These are phyloP conservation scores for Rhyacichthys aspro DNA, from an alignment of 2,797 vertebrate species.

Conservation along the genomic window DNA sequence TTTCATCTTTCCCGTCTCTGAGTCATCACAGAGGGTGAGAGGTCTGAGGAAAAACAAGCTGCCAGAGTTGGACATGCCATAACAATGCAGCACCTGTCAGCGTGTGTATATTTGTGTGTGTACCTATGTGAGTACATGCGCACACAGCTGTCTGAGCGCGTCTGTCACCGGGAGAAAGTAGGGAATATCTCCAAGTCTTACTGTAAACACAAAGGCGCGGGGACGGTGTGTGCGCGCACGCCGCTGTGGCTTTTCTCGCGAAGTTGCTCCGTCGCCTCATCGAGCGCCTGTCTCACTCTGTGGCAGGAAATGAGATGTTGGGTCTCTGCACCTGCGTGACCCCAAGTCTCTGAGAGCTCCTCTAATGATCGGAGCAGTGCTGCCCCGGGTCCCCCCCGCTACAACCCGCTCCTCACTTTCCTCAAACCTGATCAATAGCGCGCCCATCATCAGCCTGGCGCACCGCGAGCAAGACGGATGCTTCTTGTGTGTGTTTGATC, in stretches of 20 bases:
- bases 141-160: conserved; percentile 58
- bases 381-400: conserved; percentile 38
- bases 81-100: conserved; percentile 71
- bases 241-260: conserved; percentile 32
- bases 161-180: conserved; percentile 55
- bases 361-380: conserved; percentile 67
- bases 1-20: conserved; percentile 65
- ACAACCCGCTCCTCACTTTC: conserved; percentile 20
- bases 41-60: conserved; percentile 73
- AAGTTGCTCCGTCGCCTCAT: conserved; percentile 48
- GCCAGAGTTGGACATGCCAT: conserved; percentile 65
- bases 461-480: conserved; percentile 6
- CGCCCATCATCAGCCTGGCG: conserved; percentile 28
- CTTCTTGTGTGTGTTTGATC: conserved; percentile 25
- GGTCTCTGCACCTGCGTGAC: conserved; percentile 66
- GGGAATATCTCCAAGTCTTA: conserved; percentile 58
- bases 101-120: conserved; percentile 32
- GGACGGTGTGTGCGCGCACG: conserved; percentile 7
- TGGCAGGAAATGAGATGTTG: conserved; percentile 64
- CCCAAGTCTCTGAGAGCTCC: conserved; percentile 38
- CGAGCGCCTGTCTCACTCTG: conserved; percentile 55
- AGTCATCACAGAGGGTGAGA: conserved; percentile 72
- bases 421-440: conserved; percentile 60
- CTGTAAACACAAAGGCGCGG: conserved; percentile 55
- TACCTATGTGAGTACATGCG: conserved; percentile 53